Percentiles rank a stretch among this genome's conserved stretches.
Evolutionary conservation across 2,797 vertebrate species (phyloP).

Genomic region (Eulemur rubriventer): DNA sequence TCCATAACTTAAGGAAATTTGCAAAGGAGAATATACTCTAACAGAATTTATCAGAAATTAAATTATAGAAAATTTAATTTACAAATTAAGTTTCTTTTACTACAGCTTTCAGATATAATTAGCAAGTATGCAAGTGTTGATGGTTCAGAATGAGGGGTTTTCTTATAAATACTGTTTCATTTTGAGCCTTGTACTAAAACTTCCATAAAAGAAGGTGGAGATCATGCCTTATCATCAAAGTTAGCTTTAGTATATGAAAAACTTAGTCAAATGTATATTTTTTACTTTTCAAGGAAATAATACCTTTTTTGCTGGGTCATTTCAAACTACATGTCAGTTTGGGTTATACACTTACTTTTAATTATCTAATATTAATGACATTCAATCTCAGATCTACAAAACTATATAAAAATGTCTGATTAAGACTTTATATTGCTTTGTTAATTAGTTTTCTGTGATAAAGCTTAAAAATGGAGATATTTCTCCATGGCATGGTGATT

Average conservation of each 20-base stretch:
- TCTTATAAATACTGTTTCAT: background rate
- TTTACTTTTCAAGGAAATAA: background rate
- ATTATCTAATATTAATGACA: constrained; percentile 67
- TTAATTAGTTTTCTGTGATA: constrained; percentile 76
- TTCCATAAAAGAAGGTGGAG: background rate
- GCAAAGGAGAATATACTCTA: background rate
- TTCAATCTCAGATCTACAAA: constrained; percentile 17
- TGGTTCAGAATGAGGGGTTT: background rate
- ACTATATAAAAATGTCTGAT: constrained; percentile 58
- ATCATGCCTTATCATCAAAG: background rate
- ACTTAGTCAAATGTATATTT: background rate
- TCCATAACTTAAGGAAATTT: background rate
- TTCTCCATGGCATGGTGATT: constrained; percentile 62
- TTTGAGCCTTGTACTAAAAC: background rate
- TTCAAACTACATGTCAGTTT: constrained; percentile 27
- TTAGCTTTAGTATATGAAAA: background rate
- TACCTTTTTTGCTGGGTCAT: constrained; percentile 40
- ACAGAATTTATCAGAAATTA: background rate
- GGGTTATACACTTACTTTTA: constrained; percentile 42
- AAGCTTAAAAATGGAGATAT: constrained; percentile 61
- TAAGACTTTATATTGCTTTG: constrained; percentile 47
- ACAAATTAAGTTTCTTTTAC: background rate
- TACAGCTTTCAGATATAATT: background rate
- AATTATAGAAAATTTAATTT: background rate
- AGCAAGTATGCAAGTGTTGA: background rate